These are phyloP conservation scores for Nasonia vitripennis DNA, from an alignment of 1,140 invertebrate species.

Conservation along the genomic window DNA sequence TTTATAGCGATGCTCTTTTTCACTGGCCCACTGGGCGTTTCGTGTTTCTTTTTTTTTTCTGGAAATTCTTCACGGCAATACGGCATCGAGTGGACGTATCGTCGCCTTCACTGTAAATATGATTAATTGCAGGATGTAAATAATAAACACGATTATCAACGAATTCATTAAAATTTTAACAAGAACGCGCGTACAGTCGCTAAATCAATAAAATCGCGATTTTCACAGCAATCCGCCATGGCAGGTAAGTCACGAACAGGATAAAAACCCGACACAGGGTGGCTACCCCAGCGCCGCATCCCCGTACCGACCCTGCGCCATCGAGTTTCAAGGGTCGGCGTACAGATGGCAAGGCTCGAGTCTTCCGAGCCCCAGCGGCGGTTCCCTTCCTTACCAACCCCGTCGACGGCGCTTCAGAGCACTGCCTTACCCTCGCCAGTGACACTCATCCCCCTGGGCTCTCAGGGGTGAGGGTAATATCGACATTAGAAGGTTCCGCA, in stretches of 20 bases:
- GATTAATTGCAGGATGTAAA: too few species aligned
- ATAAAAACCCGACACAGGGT: too few species aligned
- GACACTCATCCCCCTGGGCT: conserved; percentile 57
- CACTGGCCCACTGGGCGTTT: neutral
- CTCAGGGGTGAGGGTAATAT: conserved; percentile 24
- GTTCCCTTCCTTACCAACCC: conserved; percentile 58
- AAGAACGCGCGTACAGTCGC: too few species aligned
- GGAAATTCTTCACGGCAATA: too few species aligned
- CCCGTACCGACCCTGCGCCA: conserved; percentile 25
- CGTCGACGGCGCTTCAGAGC: conserved; percentile 15
- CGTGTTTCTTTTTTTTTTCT: too few species aligned
- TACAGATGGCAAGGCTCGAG: conserved; percentile 56
- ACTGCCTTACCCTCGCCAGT: conserved; percentile 58
- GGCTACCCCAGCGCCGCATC: neutral
- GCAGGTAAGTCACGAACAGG: too few species aligned
- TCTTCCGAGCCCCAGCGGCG: neutral
- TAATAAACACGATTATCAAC: too few species aligned
- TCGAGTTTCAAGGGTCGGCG: conserved; percentile 48
- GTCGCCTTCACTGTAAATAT: too few species aligned
- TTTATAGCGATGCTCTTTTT: neutral
- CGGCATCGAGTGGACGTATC: too few species aligned
- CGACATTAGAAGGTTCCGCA: conserved; percentile 61
- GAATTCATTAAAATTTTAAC: too few species aligned
- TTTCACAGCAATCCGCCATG: too few species aligned
- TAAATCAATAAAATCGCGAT: too few species aligned